Conservation (phyloP, 2,888 invertebrate species). For the Liopterus haemorrhoidalis region DNA sequence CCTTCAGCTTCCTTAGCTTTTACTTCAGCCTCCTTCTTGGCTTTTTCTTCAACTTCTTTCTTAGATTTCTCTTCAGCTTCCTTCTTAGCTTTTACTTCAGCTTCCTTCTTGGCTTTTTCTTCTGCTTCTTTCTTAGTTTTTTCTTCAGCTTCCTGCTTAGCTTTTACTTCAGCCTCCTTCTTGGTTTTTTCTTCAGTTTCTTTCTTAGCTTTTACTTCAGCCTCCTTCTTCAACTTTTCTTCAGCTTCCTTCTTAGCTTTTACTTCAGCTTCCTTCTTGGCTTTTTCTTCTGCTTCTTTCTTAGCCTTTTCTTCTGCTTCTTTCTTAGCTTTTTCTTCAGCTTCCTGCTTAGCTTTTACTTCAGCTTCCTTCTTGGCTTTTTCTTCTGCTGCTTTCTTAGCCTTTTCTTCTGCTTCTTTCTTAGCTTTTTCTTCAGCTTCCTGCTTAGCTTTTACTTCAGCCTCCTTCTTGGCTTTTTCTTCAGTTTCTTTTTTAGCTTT, state of each 20-base stretch:
- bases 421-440: slow-evolving; percentile 29
- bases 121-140: slow-evolving; percentile 19
- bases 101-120: slow-evolving; percentile 32
- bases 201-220: slow-evolving; percentile 18
- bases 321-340: slow-evolving; percentile 24
- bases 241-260: slow-evolving; percentile 25
- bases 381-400: slow-evolving; percentile 11
- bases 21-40: slow-evolving; percentile 16
- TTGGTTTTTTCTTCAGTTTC: slow-evolving; percentile 22
- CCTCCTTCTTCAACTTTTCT: slow-evolving; percentile 21
- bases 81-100: slow-evolving; percentile 12
- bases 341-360: slow-evolving; percentile 28
- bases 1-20: slow-evolving; percentile 27
- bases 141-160: slow-evolving; percentile 30
- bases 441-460: slow-evolving; percentile 28
- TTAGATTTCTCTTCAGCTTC: not conserved
- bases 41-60: slow-evolving; percentile 6
- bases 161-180: slow-evolving; percentile 1
- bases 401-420: slow-evolving; percentile 26
- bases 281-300: slow-evolving; percentile 26
- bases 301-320: slow-evolving; percentile 27
- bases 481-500: slow-evolving; percentile 18
- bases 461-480: slow-evolving; percentile 21
- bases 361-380: slow-evolving; percentile 11
- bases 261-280: slow-evolving; percentile 14